Evolutionary conservation across 2,797 vertebrate species (phyloP), one percentile per base, ranked within the genome.

Genomic region (Botia almorhae): DNA sequence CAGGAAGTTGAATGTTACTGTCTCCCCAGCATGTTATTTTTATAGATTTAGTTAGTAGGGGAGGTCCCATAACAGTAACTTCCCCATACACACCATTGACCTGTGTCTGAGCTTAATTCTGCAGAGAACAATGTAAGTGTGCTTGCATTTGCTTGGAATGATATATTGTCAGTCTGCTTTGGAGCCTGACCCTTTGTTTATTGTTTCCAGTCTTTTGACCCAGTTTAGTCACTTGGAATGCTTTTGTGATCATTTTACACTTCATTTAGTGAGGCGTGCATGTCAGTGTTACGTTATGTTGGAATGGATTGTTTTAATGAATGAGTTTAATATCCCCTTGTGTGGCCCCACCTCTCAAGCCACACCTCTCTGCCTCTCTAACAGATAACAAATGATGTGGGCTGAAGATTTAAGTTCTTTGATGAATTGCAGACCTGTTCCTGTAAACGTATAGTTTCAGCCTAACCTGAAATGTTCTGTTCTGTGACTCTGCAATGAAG

Each of bases 151-250:
- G 33, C 50, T 65, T 65, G 2, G 21, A 65, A 72, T 26, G n/a
- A 73, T 72, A 56, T 7, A 65, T 19, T 46, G 26, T 70, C 26
- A 61, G 23, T 21, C 7, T 36, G n/a, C 39, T 60, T 60, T 50
- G 67, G 4, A 71, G 46, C n/a, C 55, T 65, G 46, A 29, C 61
- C 53, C 33, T 72, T 55, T 80, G 60, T 73, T 65, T 73, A 65
- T 73, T 80, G 78, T 79, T 71, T n/a, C 70, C 14, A 29, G 58
- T 65, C n/a, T 0, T 65, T 73, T 80, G 69, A 65, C 71, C 21
- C 53, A 0, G 16, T 80, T 80, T 56, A 39, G 21, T 10, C 12
- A 0, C 51, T 33, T 72, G 58, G 21, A 73, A 72, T 29, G 58
- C 21, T 65, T 16, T 29, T 65, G 60, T 65, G 58, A 73, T 67